Percentiles rank a stretch among this genome's conserved stretches.
These are phyloP conservation scores for Epirrhoe alternata DNA, from an alignment of 2,888 invertebrate species.

Conservation along the genomic window DNA sequence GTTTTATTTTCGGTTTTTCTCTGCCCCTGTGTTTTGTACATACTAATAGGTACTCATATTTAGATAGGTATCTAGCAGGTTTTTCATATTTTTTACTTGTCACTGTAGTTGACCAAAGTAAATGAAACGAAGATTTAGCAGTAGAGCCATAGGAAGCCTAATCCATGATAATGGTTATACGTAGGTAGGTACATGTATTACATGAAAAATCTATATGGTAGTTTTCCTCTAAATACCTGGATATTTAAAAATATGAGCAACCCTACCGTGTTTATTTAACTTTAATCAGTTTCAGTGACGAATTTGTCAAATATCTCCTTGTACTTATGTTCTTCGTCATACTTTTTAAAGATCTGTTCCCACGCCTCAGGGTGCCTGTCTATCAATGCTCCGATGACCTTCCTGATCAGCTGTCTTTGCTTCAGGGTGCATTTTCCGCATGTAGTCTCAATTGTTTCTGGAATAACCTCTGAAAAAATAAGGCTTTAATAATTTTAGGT, in stretches of 20 bases:
- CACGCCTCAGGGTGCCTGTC: slow-evolving; percentile 87
- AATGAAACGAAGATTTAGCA: no score
- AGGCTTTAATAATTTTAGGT: neutral
- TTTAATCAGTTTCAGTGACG: slow-evolving; percentile 62
- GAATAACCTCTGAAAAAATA: slow-evolving; percentile 86
- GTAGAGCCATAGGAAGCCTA: no score
- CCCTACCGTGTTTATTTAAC: neutral
- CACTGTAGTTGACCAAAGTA: no score
- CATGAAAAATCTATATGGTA: no score
- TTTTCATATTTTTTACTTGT: no score
- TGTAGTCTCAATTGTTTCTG: slow-evolving; percentile 88
- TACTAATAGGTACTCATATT: neutral
- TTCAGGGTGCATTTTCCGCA: slow-evolving; percentile 88
- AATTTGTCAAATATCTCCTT: slow-evolving; percentile 85
- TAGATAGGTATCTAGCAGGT: no score
- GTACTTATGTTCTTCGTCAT: slow-evolving; percentile 88
- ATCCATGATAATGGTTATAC: no score
- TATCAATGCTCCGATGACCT: slow-evolving; percentile 87
- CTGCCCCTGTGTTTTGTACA: neutral
- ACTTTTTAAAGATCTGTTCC: slow-evolving; percentile 87
- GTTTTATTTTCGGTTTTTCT: neutral
- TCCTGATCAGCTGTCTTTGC: slow-evolving; percentile 84
- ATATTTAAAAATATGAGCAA: neutral
- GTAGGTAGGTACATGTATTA: no score
- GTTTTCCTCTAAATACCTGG: neutral